Conservation (phyloP, 2,113 vertebrate genomes). For the Gadus chalcogrammus region DNA sequence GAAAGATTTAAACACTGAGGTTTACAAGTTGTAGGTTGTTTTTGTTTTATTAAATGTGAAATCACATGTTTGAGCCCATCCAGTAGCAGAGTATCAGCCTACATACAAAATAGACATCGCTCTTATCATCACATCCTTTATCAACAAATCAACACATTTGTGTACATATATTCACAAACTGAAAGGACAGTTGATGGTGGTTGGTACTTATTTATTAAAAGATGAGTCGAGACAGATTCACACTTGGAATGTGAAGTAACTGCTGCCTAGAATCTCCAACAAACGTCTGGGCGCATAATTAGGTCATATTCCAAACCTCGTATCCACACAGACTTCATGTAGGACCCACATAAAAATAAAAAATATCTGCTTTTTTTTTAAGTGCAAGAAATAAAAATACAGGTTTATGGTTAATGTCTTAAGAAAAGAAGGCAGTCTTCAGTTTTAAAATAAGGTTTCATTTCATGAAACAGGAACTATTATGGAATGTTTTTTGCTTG, state of each 20-base stretch:
- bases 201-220: slow-evolving; percentile 83
- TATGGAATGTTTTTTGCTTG: slow-evolving; percentile 78
- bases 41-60: slow-evolving; percentile 72
- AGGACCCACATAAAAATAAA: slow-evolving; percentile 81
- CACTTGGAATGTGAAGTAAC: slow-evolving; percentile 78
- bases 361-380: slow-evolving; percentile 76
- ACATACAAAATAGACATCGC: slow-evolving; percentile 66
- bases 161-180: slow-evolving; percentile 75
- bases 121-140: slow-evolving; percentile 65
- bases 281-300: slow-evolving; percentile 69
- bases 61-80: slow-evolving; percentile 69
- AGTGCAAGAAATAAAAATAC: slow-evolving; percentile 83
- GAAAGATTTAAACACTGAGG: slow-evolving; percentile 48
- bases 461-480: slow-evolving; percentile 76
- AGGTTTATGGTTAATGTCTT: slow-evolving; percentile 76
- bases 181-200: slow-evolving; percentile 74
- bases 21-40: slow-evolving; percentile 49
- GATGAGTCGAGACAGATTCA: slow-evolving; percentile 79
- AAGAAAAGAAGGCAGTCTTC: slow-evolving; percentile 78
- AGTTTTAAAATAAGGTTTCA: slow-evolving; percentile 78
- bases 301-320: slow-evolving; percentile 74
- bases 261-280: slow-evolving; percentile 70
- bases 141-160: slow-evolving; percentile 64
- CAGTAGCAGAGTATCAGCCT: slow-evolving; percentile 58
- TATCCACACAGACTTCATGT: slow-evolving; percentile 78